A percentile compares a stretch with the other conserved stretches of the same genome.
phyloP scores from a whole-genome alignment of 2,113 vertebrate species.

The Odobenus rosmarus region DNA sequence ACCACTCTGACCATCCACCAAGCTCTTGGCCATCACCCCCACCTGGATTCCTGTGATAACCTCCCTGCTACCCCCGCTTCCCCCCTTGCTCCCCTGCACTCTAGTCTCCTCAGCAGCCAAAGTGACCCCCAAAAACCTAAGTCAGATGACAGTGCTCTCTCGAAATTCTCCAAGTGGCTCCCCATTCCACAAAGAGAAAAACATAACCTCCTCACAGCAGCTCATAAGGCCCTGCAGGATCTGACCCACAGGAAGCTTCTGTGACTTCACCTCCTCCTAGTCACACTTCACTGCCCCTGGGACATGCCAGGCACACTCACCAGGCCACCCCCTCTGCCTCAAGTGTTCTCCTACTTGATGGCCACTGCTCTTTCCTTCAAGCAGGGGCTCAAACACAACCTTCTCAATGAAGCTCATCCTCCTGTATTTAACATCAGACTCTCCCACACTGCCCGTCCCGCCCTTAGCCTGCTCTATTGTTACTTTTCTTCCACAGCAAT shows the following conservation, averaged over 20 bases:
- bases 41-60: not conserved
- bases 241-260: not conserved
- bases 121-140: not conserved
- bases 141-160: not conserved
- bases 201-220: not conserved
- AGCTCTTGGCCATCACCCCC: not conserved
- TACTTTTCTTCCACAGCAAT: not conserved
- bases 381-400: not conserved
- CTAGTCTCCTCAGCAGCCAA: not conserved
- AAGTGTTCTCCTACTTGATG: not conserved
- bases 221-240: not conserved
- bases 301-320: not conserved
- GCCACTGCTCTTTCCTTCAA: not conserved
- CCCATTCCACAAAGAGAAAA: not conserved
- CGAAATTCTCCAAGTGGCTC: not conserved
- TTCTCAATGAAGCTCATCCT: not conserved
- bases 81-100: not conserved
- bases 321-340: not conserved
- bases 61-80: not conserved
- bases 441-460: not conserved
- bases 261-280: not conserved
- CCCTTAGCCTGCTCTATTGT: not conserved
- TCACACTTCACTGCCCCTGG: not conserved
- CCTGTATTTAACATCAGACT: not conserved
- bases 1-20: not conserved